These are phyloP conservation scores for Remorina albescens DNA, from an alignment of 2,797 vertebrate species.

Conservation along the genomic window DNA sequence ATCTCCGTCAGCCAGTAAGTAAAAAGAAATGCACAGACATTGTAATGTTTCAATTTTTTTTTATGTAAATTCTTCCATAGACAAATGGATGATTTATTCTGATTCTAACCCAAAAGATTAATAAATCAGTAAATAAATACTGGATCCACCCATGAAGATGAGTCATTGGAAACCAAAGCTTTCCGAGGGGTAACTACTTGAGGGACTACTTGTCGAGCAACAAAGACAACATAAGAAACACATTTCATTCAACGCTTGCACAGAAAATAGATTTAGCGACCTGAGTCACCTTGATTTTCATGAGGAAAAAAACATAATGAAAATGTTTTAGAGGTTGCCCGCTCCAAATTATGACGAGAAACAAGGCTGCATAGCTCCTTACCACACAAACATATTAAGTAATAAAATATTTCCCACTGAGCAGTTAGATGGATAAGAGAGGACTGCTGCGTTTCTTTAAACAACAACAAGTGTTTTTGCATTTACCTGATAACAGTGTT, in stretches of 20 bases:
- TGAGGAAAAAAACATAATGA: not conserved
- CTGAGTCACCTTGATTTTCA: not conserved
- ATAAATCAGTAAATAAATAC: too few species aligned
- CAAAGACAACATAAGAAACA: not conserved
- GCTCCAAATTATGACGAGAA: constrained; percentile 41
- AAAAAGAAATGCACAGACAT: not conserved
- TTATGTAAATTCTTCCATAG: too few species aligned
- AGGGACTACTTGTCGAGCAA: not conserved
- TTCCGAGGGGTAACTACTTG: not conserved
- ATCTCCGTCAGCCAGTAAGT: too few species aligned
- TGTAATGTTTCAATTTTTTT: too few species aligned
- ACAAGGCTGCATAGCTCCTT: constrained; percentile 54
- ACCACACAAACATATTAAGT: constrained; percentile 69
- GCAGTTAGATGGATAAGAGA: constrained; percentile 68
- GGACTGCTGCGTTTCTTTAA: constrained; percentile 69
- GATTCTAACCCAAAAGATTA: too few species aligned
- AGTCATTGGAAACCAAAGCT: not conserved
- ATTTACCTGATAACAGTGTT: constrained; percentile 80
- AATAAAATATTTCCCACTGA: constrained; percentile 53
- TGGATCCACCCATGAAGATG: not conserved
- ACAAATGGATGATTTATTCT: too few species aligned
- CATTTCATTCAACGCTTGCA: not conserved
- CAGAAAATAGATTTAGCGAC: constrained; percentile 3
- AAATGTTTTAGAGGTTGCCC: constrained; percentile 27
- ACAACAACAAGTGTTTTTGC: constrained; percentile 73